Conservation (phyloP, 1,140 invertebrate genomes). For the Diprion similis region DNA sequence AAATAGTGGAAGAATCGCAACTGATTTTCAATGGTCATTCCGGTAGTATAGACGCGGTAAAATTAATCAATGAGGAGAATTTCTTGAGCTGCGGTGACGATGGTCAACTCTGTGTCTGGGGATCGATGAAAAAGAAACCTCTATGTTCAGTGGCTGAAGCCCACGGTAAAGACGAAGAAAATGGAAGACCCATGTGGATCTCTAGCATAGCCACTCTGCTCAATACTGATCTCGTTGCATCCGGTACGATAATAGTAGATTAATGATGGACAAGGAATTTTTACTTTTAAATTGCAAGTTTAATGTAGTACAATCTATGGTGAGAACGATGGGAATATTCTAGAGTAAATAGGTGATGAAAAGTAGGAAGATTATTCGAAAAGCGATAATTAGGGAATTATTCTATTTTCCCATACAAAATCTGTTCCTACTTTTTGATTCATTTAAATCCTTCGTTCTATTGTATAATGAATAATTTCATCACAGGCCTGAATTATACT, state of each 20-base stretch:
- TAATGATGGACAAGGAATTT: constrained; percentile 1
- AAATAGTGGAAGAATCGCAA: constrained; percentile 95
- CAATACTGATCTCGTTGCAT: constrained; percentile 91
- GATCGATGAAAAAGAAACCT: constrained; percentile 89
- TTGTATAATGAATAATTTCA: too few relatives aligned
- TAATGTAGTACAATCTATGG: constrained; percentile 21
- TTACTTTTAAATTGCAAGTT: not conserved
- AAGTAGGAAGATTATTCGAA: not conserved
- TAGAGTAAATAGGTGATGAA: too few relatives aligned
- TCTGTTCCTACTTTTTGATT: too few relatives aligned
- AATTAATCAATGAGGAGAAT: constrained; percentile 89
- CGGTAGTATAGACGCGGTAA: constrained; percentile 86
- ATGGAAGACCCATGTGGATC: constrained; percentile 84
- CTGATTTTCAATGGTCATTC: constrained; percentile 87
- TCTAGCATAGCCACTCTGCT: constrained; percentile 78
- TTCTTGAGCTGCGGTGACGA: constrained; percentile 92
- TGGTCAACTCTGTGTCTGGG: constrained; percentile 88
- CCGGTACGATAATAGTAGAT: constrained; percentile 63
- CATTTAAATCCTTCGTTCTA: too few relatives aligned
- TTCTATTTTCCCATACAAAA: too few relatives aligned
- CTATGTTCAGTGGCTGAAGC: constrained; percentile 73
- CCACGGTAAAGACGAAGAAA: constrained; percentile 74
- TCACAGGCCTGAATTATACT: not conserved
- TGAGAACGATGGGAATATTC: not conserved
- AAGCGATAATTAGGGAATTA: too few relatives aligned